Percentiles rank a stretch among this genome's conserved stretches.
phyloP scores from a whole-genome alignment of 2,113 vertebrate genomes.

The Forbesichthys papilliferus region DNA sequence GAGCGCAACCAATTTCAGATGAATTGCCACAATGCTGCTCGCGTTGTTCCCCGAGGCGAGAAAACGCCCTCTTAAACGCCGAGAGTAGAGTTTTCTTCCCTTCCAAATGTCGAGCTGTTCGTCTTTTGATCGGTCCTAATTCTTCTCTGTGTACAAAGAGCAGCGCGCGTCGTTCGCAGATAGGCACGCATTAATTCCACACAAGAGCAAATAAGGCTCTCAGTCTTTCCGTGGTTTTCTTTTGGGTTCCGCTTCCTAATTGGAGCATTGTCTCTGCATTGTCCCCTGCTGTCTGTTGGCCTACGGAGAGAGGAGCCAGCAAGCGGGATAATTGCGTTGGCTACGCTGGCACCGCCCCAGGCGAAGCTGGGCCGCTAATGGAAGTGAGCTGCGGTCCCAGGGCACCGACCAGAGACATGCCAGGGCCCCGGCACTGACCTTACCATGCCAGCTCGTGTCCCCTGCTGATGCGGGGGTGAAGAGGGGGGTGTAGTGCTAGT shows the following conservation, averaged over 20 bases:
- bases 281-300: constrained; percentile 15
- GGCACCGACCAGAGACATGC: constrained; percentile 21
- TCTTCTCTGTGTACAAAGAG: constrained; percentile 5
- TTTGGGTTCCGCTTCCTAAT: constrained; percentile 43
- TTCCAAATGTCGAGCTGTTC: constrained; percentile 19
- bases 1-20: constrained; percentile 49
- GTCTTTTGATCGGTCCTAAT: constrained; percentile 23
- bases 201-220: not conserved
- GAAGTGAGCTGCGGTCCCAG: constrained; percentile 27
- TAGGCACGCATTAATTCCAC: not conserved
- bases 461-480: not conserved
- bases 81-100: constrained; percentile 6
- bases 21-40: constrained; percentile 43
- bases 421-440: constrained; percentile 37
- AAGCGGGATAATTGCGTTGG: constrained; percentile 27
- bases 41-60: constrained; percentile 37
- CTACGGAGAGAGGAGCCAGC: constrained; percentile 9
- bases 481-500: not conserved
- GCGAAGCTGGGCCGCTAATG: constrained; percentile 16
- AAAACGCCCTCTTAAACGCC: constrained; percentile 9
- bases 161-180: not conserved
- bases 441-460: constrained; percentile 9
- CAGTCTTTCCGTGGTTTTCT: constrained; percentile 21
- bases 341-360: constrained; percentile 4
- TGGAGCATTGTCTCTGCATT: constrained; percentile 38